These are phyloP conservation scores for Percopsis transmontana DNA, from an alignment of 2,113 vertebrate species.

Conservation along the genomic window DNA sequence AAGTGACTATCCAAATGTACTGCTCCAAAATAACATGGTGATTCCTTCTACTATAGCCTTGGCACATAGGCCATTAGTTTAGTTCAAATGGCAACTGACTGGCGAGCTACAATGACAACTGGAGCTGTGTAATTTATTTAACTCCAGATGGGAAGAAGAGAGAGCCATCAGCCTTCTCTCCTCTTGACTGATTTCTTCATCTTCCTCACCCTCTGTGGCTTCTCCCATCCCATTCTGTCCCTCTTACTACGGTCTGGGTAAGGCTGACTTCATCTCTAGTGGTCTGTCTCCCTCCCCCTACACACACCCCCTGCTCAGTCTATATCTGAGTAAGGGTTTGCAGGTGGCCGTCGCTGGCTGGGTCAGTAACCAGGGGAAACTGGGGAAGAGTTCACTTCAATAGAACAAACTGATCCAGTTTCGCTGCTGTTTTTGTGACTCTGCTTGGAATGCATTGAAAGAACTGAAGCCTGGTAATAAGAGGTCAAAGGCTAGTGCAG, in stretches of 20 bases:
- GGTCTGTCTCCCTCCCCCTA: constrained; percentile 9
- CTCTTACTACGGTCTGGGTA: constrained; percentile 31
- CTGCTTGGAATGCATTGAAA: constrained; percentile 36
- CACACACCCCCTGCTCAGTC: background rate
- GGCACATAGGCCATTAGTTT: constrained; percentile 34
- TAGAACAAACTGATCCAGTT: constrained; percentile 69
- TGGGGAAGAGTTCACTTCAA: constrained; percentile 76
- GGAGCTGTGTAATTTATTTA: constrained; percentile 37
- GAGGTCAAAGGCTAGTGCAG: constrained; percentile 38
- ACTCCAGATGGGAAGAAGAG: constrained; percentile 32
- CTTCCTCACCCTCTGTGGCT: background rate
- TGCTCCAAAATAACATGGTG: no score
- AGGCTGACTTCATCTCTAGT: constrained; percentile 34
- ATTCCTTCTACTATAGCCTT: constrained; percentile 33
- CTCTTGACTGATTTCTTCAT: constrained; percentile 8
- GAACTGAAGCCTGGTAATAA: constrained; percentile 18
- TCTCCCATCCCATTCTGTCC: constrained; percentile 27
- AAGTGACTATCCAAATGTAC: no score
- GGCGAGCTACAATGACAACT: constrained; percentile 30
- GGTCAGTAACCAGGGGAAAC: constrained; percentile 74
- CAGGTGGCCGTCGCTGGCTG: constrained; percentile 70
- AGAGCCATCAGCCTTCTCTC: constrained; percentile 10
- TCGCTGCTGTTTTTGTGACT: constrained; percentile 53
- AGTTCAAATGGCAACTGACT: constrained; percentile 43
- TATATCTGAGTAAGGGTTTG: constrained; percentile 60